A percentile compares a stretch with the other conserved stretches of the same genome.
Conservation (phyloP, 2,113 vertebrate species). For the cattle (Bos taurus) region DNA sequence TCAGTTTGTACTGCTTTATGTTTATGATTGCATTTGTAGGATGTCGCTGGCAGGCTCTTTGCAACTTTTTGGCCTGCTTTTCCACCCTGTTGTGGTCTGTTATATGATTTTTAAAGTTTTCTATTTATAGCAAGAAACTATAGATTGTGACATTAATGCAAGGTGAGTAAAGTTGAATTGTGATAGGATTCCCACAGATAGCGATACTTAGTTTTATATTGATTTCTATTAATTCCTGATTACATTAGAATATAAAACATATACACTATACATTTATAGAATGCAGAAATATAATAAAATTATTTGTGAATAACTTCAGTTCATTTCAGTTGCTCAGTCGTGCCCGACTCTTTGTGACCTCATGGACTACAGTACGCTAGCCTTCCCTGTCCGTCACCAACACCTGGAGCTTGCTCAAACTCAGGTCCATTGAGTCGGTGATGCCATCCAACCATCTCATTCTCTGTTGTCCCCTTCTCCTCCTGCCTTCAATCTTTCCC, state of each 20-base stretch:
- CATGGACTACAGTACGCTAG: background rate
- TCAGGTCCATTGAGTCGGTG: background rate
- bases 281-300: background rate
- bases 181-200: background rate
- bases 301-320: slow-evolving; percentile 26
- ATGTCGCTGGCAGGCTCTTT: background rate
- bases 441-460: background rate
- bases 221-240: background rate
- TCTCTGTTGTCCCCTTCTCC: background rate
- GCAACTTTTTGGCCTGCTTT: background rate
- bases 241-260: slow-evolving; percentile 5
- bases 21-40: background rate
- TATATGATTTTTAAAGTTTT: slow-evolving; percentile 7
- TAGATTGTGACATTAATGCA: background rate
- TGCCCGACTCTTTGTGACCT: background rate
- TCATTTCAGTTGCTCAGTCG: background rate
- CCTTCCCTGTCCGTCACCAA: background rate
- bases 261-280: background rate
- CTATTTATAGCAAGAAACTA: background rate
- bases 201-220: background rate
- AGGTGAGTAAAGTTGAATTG: background rate
- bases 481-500: background rate
- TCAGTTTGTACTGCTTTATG: background rate
- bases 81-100: background rate
- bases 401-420: background rate